Evolutionary conservation across 1,140 invertebrate species (phyloP).

Genomic region (Elymnias hypermnestra): DNA sequence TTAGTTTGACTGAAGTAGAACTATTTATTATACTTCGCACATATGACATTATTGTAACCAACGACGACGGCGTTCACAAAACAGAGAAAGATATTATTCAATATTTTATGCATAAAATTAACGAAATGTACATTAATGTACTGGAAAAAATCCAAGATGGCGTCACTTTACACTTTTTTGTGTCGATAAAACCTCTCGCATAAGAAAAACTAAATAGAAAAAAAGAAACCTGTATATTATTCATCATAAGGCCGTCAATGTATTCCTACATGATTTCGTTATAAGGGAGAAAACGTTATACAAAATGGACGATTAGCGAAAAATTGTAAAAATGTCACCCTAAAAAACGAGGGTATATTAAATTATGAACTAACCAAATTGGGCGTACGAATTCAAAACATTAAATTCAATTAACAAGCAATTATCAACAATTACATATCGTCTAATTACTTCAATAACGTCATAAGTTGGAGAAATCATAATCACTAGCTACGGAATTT

Average conservation of each 20-base stretch:
- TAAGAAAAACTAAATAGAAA: constrained; percentile 23
- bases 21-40: too few species aligned
- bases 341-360: constrained; percentile 7
- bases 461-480: too few species aligned
- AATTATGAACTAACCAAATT: background rate
- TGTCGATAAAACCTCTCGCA: constrained; percentile 5
- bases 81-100: too few species aligned
- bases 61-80: too few species aligned
- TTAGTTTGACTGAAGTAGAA: too few species aligned
- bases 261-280: constrained; percentile 36
- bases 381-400: constrained; percentile 1
- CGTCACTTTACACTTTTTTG: background rate
- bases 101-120: constrained; percentile 1
- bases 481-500: too few species aligned
- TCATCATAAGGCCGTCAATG: constrained; percentile 31
- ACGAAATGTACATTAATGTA: background rate
- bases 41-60: too few species aligned
- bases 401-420: too few species aligned
- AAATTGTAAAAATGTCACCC: constrained; percentile 26
- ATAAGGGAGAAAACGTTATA: constrained; percentile 18
- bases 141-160: constrained; percentile 8
- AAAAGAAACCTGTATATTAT: constrained; percentile 22
- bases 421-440: too few species aligned
- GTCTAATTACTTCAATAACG: too few species aligned
- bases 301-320: constrained; percentile 41